phyloP scores from a whole-genome alignment of 2,113 vertebrate species.

The Bubo bubo region DNA sequence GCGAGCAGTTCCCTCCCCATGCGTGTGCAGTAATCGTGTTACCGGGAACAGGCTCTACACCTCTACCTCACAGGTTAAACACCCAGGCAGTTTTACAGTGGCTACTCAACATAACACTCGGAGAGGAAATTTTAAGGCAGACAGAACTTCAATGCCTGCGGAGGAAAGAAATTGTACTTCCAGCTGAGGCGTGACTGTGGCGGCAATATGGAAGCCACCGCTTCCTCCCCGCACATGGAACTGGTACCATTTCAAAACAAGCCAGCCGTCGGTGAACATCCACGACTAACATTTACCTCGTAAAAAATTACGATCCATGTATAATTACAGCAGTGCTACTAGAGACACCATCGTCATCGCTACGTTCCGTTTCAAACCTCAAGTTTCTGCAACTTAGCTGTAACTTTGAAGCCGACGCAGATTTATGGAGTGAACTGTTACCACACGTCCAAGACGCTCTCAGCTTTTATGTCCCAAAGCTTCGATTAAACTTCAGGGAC shows the following conservation, averaged over 20 bases:
- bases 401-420: neutral
- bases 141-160: neutral
- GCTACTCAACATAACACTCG: neutral
- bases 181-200: neutral
- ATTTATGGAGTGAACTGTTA: neutral
- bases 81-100: neutral
- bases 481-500: neutral
- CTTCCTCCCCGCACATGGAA: neutral
- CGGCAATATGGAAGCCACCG: neutral
- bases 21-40: accelerated
- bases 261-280: neutral
- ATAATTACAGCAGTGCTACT: neutral
- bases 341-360: neutral
- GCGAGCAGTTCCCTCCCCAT: accelerated
- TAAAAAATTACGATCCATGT: neutral
- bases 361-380: neutral
- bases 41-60: neutral
- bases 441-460: neutral
- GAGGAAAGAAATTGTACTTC: neutral
- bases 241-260: neutral
- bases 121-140: neutral
- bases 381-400: neutral
- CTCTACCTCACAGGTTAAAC: neutral
- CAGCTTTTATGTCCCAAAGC: neutral
- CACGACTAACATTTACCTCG: neutral